Evolutionary conservation across 2,797 vertebrate genomes (phyloP), one percentile per base, ranked within the genome.

Genomic region (Takifugu ocellatus): DNA sequence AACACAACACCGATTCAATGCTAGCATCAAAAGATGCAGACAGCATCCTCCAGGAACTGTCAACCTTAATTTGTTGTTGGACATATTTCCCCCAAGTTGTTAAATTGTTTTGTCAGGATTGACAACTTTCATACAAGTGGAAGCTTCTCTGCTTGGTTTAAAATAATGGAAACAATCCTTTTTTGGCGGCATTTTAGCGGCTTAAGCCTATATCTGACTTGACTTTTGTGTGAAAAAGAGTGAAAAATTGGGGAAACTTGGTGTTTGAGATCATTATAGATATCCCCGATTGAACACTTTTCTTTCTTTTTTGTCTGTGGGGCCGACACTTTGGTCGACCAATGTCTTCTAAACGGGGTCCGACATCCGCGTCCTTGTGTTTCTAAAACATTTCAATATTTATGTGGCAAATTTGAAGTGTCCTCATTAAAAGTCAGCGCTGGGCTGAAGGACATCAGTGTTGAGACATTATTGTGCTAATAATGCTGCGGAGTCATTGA

Each of bases 381-480:
- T 9, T 7, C 31, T 33, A 39, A 39, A 39, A 2, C 3, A 4
- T 39, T 39, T 39, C 36, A 39, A 39, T 39, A 14, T 14, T 39
- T 39, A 11, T 39, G 36, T 39, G 36, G 36, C 10, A 39, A 33
- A 39, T 39, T 39, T 39, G 36, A 21, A 21, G 21, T 21, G 21
- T 21, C 21, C 21, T 39, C 10, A 39, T 39, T 39, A 39, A 39
- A 66, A 70, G 31, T 33, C 10, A 1, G 10, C 8, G 31, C 31
- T 33, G 31, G 10, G 48, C 60, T 75, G 48, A 79, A 77, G 60
- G 70, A 59, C 49, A 33, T 1, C 29, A 31, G 54, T 29, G 42
- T 42, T 61, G 45, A 58, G 11, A 68, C 43, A 55, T 51, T 1
- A 44, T 48, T 65, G 26, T 29, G 27, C 9, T 24, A 25, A 51